A percentile compares a stretch with the other conserved stretches of the same genome.
Evolutionary conservation across 2,797 vertebrate species (phyloP).

Genomic region (Balearica regulorum): DNA sequence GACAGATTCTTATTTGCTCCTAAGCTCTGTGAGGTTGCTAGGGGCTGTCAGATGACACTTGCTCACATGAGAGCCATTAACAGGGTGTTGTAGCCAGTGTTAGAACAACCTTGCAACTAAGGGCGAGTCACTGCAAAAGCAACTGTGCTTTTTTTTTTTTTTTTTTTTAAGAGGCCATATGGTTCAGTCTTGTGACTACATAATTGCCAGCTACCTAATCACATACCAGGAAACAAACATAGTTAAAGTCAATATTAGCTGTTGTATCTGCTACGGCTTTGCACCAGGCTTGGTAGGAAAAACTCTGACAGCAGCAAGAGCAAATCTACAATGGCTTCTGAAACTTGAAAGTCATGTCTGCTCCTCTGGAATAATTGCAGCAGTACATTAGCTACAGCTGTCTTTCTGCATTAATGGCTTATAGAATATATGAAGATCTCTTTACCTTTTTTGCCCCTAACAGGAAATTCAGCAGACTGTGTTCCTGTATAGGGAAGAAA

Average conservation of each 20-base stretch:
- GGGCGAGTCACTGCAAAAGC: slow-evolving; percentile 66
- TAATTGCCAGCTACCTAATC: slow-evolving; percentile 71
- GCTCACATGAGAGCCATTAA: slow-evolving; percentile 78
- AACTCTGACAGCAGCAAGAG: slow-evolving; percentile 52
- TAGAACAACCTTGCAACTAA: slow-evolving; percentile 74
- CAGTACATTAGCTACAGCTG: background rate
- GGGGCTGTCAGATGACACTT: slow-evolving; percentile 78
- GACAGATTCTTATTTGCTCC: slow-evolving; percentile 55
- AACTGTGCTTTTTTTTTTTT: slow-evolving; percentile 14
- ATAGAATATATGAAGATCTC: background rate
- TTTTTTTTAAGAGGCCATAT: slow-evolving; percentile 66
- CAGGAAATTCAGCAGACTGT: background rate
- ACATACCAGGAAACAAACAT: slow-evolving; percentile 59
- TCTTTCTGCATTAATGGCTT: slow-evolving; percentile 38
- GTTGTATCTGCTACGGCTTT: slow-evolving; percentile 63
- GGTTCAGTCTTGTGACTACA: slow-evolving; percentile 77
- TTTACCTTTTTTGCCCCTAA: background rate
- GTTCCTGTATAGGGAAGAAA: background rate
- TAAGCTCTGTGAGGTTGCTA: slow-evolving; percentile 66
- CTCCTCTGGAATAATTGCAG: slow-evolving; percentile 20
- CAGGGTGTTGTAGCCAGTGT: slow-evolving; percentile 74
- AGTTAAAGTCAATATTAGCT: slow-evolving; percentile 68
- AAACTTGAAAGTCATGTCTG: background rate
- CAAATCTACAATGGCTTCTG: background rate
- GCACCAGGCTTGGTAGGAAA: background rate